These are phyloP conservation scores for Phenganax stokvisi DNA, from an alignment of 92 coral and sea anemone genomes.

Conservation along the genomic window DNA sequence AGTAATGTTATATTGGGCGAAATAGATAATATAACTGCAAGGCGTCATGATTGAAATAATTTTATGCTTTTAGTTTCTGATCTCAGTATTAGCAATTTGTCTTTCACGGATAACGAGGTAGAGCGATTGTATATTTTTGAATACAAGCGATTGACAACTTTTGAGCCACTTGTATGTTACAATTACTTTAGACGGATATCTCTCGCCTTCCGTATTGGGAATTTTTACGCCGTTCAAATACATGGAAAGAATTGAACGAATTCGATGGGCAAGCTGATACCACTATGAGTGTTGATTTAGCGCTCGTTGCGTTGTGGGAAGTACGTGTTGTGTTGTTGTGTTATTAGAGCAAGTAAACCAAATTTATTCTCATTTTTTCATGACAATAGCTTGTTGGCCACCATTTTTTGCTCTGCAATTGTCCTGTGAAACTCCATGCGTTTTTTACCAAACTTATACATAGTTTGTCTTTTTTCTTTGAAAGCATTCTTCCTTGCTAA, in stretches of 20 bases:
- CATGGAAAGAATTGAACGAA: slow-evolving; percentile 70
- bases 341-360: too few species aligned
- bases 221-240: slow-evolving; percentile 79
- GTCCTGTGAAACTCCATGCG: background rate
- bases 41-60: background rate
- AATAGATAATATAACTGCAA: too few species aligned
- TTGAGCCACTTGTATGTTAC: background rate
- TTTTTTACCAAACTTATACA: too few species aligned
- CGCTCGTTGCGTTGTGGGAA: slow-evolving; percentile 91
- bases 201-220: slow-evolving; percentile 81
- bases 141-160: background rate
- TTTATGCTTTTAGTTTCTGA: slow-evolving; percentile 32
- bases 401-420: background rate
- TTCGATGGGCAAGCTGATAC: slow-evolving; percentile 21
- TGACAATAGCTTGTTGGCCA: background rate
- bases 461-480: too few species aligned
- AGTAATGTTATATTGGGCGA: background rate
- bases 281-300: slow-evolving; percentile 66
- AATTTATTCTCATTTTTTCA: background rate
- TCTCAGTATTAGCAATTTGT: slow-evolving; percentile 64
- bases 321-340: slow-evolving; percentile 26
- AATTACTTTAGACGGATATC: slow-evolving; percentile 54
- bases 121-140: slow-evolving; percentile 8
- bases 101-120: slow-evolving; percentile 73
- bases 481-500: too few species aligned